Percentiles rank a stretch among this genome's conserved stretches.
These are phyloP conservation scores for Cepaea hortensis DNA, from an alignment of 2,888 invertebrate genomes.

Conservation along the genomic window DNA sequence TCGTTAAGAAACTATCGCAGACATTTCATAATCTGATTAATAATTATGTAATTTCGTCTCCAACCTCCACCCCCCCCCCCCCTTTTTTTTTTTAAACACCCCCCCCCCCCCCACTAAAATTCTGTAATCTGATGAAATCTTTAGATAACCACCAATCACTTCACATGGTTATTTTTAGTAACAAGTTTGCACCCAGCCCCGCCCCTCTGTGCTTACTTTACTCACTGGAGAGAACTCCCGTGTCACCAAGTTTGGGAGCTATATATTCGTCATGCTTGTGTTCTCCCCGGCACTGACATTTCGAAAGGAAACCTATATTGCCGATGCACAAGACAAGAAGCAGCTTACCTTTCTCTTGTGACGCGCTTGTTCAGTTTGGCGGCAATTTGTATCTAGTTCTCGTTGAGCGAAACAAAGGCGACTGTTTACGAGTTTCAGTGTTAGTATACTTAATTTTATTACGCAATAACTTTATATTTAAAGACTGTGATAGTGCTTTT, in stretches of 20 bases:
- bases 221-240: neutral
- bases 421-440: too few species aligned
- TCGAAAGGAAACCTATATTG: neutral
- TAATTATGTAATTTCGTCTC: too few species aligned
- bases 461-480: neutral
- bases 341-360: neutral
- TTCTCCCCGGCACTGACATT: neutral
- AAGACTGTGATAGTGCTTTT: neutral
- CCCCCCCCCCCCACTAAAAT: neutral
- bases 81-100: too few species aligned
- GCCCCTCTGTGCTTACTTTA: conserved; percentile 14
- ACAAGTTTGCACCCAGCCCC: neutral
- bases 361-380: neutral
- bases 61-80: too few species aligned
- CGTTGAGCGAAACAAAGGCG: neutral
- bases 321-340: neutral
- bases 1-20: too few species aligned
- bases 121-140: too few species aligned
- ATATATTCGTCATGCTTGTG: conserved; percentile 8
- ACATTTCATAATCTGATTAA: too few species aligned
- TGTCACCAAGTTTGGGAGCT: conserved; percentile 13
- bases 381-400: neutral
- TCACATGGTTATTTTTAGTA: conserved; percentile 1
- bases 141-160: neutral
- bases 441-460: neutral